These are phyloP conservation scores for Aphis gossypii DNA, from an alignment of 1,140 invertebrate species.

Conservation along the genomic window DNA sequence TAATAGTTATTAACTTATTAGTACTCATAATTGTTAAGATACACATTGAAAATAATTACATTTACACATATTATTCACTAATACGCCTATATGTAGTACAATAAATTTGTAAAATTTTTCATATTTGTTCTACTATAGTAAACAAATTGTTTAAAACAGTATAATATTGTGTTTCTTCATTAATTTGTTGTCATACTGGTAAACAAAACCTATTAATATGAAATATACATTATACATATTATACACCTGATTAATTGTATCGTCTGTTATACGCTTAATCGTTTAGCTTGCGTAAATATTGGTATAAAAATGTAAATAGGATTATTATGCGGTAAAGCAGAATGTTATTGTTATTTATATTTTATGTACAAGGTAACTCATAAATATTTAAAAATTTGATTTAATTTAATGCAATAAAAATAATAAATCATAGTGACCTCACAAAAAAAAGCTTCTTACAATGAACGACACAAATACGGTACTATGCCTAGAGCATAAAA, in stretches of 20 bases:
- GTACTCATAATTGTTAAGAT: too few species aligned
- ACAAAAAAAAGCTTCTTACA: background rate
- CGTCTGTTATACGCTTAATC: background rate
- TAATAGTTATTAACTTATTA: too few species aligned
- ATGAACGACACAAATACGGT: background rate
- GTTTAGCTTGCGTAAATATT: background rate
- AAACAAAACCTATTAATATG: background rate
- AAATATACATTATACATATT: background rate
- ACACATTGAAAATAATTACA: too few species aligned
- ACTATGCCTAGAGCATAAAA: background rate
- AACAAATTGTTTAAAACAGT: background rate
- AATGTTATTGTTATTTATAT: background rate
- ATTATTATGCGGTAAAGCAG: background rate
- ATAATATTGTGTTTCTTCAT: background rate
- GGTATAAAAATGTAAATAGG: background rate
- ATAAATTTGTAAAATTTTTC: background rate
- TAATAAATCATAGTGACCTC: background rate
- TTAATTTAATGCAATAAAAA: conserved; percentile 6
- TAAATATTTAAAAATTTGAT: background rate
- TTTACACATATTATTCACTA: too few species aligned
- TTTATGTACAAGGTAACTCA: background rate
- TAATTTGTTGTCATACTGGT: background rate
- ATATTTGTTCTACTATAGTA: background rate
- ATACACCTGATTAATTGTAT: background rate
- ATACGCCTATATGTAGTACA: too few species aligned